Evolutionary conservation across 2,888 invertebrate genomes (phyloP).

Genomic region (Microdon myrmicae): DNA sequence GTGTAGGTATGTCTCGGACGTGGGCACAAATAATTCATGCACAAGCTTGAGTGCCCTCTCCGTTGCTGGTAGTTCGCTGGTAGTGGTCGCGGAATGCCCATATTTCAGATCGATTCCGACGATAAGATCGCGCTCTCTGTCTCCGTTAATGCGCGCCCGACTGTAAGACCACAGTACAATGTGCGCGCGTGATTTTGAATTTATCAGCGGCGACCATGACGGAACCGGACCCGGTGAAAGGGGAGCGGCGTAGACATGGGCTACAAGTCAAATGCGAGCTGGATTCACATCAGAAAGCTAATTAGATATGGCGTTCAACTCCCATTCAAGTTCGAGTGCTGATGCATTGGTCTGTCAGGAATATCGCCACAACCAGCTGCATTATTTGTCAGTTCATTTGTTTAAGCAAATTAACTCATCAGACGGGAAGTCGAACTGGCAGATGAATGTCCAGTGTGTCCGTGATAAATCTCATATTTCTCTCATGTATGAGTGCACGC

Average conservation of each 20-base stretch:
- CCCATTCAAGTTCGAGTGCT: no score
- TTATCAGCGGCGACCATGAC: constrained; percentile 36
- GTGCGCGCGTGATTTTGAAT: constrained; percentile 49
- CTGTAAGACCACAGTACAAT: constrained; percentile 36
- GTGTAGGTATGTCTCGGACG: constrained; percentile 36
- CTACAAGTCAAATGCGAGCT: constrained; percentile 35
- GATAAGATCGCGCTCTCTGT: constrained; percentile 46
- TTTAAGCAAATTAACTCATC: constrained; percentile 46
- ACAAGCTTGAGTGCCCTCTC: constrained; percentile 40
- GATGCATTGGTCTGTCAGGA: no score
- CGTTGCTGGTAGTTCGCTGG: no score
- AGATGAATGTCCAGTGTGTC: constrained; percentile 30
- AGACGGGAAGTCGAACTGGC: constrained; percentile 36
- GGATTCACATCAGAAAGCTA: constrained; percentile 44
- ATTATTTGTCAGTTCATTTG: constrained; percentile 31
- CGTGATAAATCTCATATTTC: constrained; percentile 17
- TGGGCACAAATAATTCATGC: constrained; percentile 51
- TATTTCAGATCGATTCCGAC: constrained; percentile 49
- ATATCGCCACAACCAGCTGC: no score
- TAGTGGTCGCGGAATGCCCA: constrained; percentile 42
- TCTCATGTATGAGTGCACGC: not conserved
- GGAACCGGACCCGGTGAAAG: not conserved
- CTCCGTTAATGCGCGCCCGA: constrained; percentile 32
- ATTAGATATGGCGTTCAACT: constrained; percentile 48
- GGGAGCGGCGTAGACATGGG: not conserved